These are phyloP conservation scores for Telenomus remus DNA, from an alignment of 1,140 invertebrate species.

Conservation along the genomic window DNA sequence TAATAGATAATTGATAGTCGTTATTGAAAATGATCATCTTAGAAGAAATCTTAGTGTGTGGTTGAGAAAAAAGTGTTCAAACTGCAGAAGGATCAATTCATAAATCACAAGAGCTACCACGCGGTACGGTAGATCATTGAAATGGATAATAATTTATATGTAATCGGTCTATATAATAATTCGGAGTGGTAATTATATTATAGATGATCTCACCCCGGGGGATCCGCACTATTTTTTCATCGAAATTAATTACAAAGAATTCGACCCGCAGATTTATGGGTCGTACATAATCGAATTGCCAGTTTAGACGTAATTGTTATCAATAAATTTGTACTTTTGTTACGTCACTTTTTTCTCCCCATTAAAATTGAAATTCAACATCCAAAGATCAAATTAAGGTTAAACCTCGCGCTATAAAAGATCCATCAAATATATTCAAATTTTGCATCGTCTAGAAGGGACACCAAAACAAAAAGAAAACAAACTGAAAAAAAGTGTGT, in stretches of 20 bases:
- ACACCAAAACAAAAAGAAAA: too few species aligned
- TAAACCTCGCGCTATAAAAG: too few species aligned
- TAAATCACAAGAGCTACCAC: conserved; percentile 44
- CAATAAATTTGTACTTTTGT: too few species aligned
- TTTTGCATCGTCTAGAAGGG: too few species aligned
- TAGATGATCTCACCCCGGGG: conserved; percentile 33
- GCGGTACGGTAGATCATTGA: conserved; percentile 25
- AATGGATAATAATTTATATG: conserved; percentile 41
- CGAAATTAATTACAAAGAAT: conserved; percentile 39
- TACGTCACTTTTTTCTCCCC: too few species aligned
- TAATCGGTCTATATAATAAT: conserved; percentile 33
- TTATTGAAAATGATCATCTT: conserved; percentile 18
- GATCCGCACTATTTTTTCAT: conserved; percentile 30
- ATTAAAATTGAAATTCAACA: too few species aligned
- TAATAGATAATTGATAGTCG: too few species aligned
- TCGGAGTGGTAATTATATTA: conserved; percentile 44
- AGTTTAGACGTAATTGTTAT: not conserved
- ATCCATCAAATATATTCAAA: too few species aligned
- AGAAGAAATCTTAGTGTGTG: conserved; percentile 2
- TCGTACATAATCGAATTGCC: not conserved
- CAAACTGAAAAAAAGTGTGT: not conserved
- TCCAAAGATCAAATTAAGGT: too few species aligned
- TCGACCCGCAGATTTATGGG: conserved; percentile 38
- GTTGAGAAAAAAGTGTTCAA: conserved; percentile 20
- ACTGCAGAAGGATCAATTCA: conserved; percentile 47